Evolutionary conservation across 2,888 invertebrate genomes (phyloP).

Genomic region (Mesoligia furuncula): DNA sequence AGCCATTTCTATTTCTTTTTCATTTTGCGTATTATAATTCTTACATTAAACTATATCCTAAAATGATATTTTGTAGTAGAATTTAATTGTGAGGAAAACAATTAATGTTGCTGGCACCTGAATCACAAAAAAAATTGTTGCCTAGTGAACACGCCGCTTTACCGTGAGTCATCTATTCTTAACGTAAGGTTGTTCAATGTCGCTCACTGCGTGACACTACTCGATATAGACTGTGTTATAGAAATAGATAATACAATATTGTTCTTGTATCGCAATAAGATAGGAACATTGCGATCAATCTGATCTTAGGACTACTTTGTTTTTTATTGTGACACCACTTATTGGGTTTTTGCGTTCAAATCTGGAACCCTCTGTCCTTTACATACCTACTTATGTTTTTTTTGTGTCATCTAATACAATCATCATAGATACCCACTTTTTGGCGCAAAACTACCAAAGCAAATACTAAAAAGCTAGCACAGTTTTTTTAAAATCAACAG

Average conservation of each 20-base stretch:
- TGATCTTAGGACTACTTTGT: not conserved
- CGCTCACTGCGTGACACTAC: conserved; percentile 28
- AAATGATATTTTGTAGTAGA: not conserved
- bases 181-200: conserved; percentile 40
- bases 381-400: not conserved
- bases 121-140: not conserved
- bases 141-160: not conserved
- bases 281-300: not conserved
- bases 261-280: conserved; percentile 7
- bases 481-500: too few relatives aligned
- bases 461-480: not conserved
- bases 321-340: not conserved
- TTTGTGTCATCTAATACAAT: not conserved
- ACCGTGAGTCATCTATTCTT: not conserved
- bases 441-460: too few relatives aligned
- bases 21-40: not conserved
- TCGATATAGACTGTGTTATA: conserved; percentile 22
- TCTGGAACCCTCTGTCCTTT: not conserved
- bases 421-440: not conserved
- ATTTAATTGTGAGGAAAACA: not conserved
- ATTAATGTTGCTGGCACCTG: not conserved
- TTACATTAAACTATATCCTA: not conserved
- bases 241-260: conserved; percentile 6
- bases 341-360: not conserved
- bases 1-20: not conserved